Conservation (phyloP, 2,113 vertebrate species). For the Chionomys nivalis region DNA sequence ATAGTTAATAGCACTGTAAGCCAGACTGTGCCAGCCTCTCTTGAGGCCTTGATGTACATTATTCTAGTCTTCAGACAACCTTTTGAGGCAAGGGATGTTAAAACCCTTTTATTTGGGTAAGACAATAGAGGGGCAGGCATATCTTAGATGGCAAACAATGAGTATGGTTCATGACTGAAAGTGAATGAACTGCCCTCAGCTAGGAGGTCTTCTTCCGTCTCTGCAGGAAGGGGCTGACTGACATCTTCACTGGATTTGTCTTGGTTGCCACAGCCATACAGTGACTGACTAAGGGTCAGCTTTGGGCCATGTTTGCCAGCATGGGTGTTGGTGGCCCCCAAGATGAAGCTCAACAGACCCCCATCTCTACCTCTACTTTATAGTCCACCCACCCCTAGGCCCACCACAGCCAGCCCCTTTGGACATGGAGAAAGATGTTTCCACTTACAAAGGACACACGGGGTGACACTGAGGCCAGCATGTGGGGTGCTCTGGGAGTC, state of each 20-base stretch:
- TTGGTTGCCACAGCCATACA: neutral
- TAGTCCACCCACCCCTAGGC: neutral
- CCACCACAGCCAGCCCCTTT: neutral
- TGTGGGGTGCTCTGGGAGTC: neutral
- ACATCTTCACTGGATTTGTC: neutral
- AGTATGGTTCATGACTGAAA: neutral
- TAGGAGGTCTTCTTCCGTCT: neutral
- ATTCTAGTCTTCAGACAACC: neutral
- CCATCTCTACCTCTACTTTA: neutral
- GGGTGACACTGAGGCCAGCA: no score
- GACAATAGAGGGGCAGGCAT: neutral
- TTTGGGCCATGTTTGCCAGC: neutral
- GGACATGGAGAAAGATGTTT: neutral
- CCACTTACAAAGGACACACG: neutral
- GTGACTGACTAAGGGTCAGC: neutral
- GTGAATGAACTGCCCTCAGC: neutral
- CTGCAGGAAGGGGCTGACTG: neutral
- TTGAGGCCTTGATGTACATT: neutral
- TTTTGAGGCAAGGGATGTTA: neutral
- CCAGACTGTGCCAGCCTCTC: neutral
- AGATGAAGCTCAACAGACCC: neutral
- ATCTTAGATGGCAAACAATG: neutral
- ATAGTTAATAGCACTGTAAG: neutral
- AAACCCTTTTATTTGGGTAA: neutral
- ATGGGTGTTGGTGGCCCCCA: neutral